These are phyloP conservation scores for Hypomecis atomaria DNA, from an alignment of 2,888 invertebrate genomes.

Conservation along the genomic window DNA sequence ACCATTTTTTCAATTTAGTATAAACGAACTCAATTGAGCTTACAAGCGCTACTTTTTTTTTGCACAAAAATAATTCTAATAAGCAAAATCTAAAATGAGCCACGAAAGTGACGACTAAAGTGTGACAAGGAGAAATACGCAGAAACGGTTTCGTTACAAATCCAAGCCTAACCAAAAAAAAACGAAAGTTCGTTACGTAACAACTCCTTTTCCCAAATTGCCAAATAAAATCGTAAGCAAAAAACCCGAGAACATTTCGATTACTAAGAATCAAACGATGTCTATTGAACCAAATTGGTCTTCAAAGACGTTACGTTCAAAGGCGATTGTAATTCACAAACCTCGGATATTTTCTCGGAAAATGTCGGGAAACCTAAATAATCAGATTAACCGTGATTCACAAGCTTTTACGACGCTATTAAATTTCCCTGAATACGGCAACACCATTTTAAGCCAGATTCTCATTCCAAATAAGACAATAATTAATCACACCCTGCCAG, in stretches of 20 bases:
- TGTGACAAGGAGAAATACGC: background rate
- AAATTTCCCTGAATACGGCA: conserved; percentile 42
- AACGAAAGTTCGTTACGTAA: background rate
- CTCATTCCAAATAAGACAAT: conserved; percentile 46
- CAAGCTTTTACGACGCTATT: conserved; percentile 42
- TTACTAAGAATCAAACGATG: conserved; percentile 27
- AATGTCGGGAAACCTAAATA: conserved; percentile 37
- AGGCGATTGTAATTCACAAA: conserved; percentile 30
- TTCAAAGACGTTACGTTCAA: conserved; percentile 27
- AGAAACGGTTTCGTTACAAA: conserved; percentile 7
- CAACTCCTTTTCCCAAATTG: conserved; percentile 10
- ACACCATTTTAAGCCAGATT: conserved; percentile 41
- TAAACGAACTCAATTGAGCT: too few species aligned
- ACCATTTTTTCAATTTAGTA: too few species aligned
- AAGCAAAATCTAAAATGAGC: too few species aligned
- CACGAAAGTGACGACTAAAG: too few species aligned
- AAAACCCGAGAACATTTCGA: conserved; percentile 19
- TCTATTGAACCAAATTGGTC: conserved; percentile 17
- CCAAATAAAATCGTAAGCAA: conserved; percentile 20
- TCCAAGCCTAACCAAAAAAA: conserved; percentile 8
- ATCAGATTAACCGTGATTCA: conserved; percentile 44
- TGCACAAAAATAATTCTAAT: too few species aligned
- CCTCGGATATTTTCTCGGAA: conserved; percentile 35
- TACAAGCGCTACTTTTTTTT: too few species aligned
- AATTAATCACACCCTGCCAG: conserved; percentile 47